phyloP scores from a whole-genome alignment of 2,888 invertebrate genomes.

The Xestia c-nigrum region DNA sequence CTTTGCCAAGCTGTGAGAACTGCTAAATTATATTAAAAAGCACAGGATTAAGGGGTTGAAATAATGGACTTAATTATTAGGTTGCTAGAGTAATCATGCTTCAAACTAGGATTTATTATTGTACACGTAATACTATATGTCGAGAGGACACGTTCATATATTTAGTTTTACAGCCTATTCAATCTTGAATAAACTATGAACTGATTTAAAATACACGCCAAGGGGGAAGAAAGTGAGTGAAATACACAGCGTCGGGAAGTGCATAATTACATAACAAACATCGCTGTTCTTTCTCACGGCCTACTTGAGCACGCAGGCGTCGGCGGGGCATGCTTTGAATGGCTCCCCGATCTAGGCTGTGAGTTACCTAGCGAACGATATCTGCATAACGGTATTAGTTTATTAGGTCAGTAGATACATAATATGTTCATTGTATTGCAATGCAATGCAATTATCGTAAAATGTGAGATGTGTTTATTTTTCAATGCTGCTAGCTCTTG shows the following conservation, averaged over 20 bases:
- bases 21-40: too few species aligned
- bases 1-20: too few species aligned
- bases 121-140: neutral
- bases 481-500: neutral
- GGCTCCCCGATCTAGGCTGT: slow-evolving; percentile 22
- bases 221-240: slow-evolving; percentile 20
- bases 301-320: slow-evolving; percentile 19
- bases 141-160: neutral
- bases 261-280: slow-evolving; percentile 46
- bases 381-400: slow-evolving; percentile 18
- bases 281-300: slow-evolving; percentile 45
- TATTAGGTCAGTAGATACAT: slow-evolving; percentile 30
- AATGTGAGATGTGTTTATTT: neutral
- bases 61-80: too few species aligned
- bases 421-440: neutral
- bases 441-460: slow-evolving; percentile 12
- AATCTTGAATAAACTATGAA: neutral
- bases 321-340: slow-evolving; percentile 31
- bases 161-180: neutral
- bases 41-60: too few species aligned
- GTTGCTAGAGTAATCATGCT: too few species aligned
- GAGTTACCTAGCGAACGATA: slow-evolving; percentile 23
- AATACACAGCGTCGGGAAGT: slow-evolving; percentile 23
- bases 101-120: too few species aligned
- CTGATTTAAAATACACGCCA: neutral